These are phyloP conservation scores for Leuctra nigra DNA, from an alignment of 2,888 invertebrate genomes.

Conservation along the genomic window DNA sequence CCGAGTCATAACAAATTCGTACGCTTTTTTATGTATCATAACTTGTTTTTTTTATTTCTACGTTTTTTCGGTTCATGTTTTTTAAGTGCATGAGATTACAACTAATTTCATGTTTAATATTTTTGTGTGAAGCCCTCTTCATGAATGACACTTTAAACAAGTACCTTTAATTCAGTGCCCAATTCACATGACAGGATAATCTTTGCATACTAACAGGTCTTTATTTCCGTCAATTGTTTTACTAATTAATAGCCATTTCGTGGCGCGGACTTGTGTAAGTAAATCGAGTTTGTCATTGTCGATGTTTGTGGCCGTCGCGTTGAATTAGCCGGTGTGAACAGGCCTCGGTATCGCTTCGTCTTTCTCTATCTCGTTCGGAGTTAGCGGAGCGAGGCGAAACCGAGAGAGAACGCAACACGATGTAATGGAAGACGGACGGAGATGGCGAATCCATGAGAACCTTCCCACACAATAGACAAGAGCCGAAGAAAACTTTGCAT, in stretches of 20 bases:
- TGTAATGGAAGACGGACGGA: neutral
- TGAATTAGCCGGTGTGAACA: too few species aligned
- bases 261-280: too few species aligned
- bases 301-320: too few species aligned
- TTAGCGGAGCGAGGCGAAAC: conserved; percentile 8
- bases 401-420: neutral
- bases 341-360: neutral
- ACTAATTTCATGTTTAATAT: conserved; percentile 6
- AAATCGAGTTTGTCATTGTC: too few species aligned
- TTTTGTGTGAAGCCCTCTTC: neutral
- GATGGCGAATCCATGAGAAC: conserved; percentile 41
- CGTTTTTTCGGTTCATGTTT: neutral
- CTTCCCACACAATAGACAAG: conserved; percentile 40
- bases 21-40: too few species aligned
- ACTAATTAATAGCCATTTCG: too few species aligned
- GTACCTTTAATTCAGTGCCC: neutral
- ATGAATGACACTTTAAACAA: neutral
- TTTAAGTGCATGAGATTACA: conserved; percentile 7
- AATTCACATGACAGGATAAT: neutral
- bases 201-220: too few species aligned
- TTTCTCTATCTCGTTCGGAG: conserved; percentile 5
- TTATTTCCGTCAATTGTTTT: too few species aligned
- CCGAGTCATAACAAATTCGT: too few species aligned
- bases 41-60: neutral
- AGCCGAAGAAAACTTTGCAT: conserved; percentile 5